Base-by-base conservation (phyloP, 1,140 invertebrate species). In the Calliopsis andreniformis region DNA sequence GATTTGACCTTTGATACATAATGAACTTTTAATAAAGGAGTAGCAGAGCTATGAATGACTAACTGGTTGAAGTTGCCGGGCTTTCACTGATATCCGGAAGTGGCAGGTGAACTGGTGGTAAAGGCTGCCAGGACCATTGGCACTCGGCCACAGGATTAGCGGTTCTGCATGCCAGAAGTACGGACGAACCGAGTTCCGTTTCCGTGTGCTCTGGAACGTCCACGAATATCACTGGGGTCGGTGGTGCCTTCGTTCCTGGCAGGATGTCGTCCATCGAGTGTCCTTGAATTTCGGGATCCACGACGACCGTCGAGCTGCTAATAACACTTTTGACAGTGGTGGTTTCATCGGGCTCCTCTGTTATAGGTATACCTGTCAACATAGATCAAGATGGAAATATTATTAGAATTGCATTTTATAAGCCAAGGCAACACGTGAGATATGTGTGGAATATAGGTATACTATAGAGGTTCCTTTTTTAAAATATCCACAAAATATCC, bases 41-140 rank as follows among this genome's bases (percentile, higher is more conserved):
- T 62, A 47, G 69, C 79, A 35, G 25, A 14, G 23, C 16, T 35
- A 43, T 62, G 6, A 23, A 43, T 39, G 20, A 63, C 81, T 83
- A 56, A 86, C 83, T 64, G 10, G 61, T 72, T 35, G 80, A 72
- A 67, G 69, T 67, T 3, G 61, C 45, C 7, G 80, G 58, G 59
- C 42, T 82, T 55, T 89, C 85, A 70, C 87, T 91, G 63, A 87
- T 87, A 61, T 91, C 87, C 51, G 91, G 91, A 80, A 89, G 84
- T 43, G 91, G 91, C 45, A 91, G 78, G 64, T 90, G 86, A 35
- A 87, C 83, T 4, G 91, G 90, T 3, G 91, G 89, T 25, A 92
- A 76, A 30, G 90, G 87, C 23, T 87, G 88, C 91, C 91, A 92
- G 56, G 89, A 91, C 91, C 91, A 92, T 58, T 89, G 90, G 47